Evolutionary conservation across 37 sponge, comb jelly and placozoan genomes (phyloP).

Genomic region (Geodia barretti): DNA sequence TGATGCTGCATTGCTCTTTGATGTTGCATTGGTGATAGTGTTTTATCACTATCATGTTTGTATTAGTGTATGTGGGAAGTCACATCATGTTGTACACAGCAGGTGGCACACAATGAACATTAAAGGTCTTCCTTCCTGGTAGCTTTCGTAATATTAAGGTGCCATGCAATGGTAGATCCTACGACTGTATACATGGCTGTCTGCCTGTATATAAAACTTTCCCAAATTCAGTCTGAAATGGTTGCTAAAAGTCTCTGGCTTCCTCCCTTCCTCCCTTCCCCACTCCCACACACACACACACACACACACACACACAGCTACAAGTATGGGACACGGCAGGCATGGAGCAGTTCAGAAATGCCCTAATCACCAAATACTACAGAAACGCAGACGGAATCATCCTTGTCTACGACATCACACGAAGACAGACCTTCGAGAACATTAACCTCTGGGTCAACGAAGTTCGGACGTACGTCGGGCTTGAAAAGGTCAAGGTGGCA

Average conservation of each 20-base stretch:
- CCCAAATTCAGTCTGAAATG: too few relatives aligned
- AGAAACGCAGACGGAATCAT: constrained; percentile 73
- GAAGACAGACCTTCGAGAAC: constrained; percentile 40
- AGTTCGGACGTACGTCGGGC: constrained; percentile 42
- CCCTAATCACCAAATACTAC: constrained; percentile 75
- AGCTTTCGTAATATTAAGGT: not conserved
- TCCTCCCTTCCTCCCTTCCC: too few relatives aligned
- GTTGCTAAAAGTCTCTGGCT: too few relatives aligned
- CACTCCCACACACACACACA: constrained; percentile 49
- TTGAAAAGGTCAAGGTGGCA: constrained; percentile 39
- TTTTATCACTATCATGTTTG: too few relatives aligned
- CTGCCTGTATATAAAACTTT: too few relatives aligned
- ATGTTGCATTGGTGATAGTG: too few relatives aligned
- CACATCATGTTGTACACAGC: too few relatives aligned
- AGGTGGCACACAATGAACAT: too few relatives aligned
- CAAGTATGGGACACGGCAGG: constrained; percentile 90
- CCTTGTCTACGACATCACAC: constrained; percentile 71
- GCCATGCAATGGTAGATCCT: not conserved
- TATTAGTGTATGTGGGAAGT: too few relatives aligned
- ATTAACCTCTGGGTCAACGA: constrained; percentile 63
- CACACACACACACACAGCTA: constrained; percentile 60
- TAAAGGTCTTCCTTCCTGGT: too few relatives aligned
- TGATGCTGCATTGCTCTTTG: too few relatives aligned
- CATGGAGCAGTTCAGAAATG: constrained; percentile 76
- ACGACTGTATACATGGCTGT: not conserved